Evolutionary conservation across 37 sponge, comb jelly and placozoan species (phyloP).

Genomic region (Theonella swinhoei): DNA sequence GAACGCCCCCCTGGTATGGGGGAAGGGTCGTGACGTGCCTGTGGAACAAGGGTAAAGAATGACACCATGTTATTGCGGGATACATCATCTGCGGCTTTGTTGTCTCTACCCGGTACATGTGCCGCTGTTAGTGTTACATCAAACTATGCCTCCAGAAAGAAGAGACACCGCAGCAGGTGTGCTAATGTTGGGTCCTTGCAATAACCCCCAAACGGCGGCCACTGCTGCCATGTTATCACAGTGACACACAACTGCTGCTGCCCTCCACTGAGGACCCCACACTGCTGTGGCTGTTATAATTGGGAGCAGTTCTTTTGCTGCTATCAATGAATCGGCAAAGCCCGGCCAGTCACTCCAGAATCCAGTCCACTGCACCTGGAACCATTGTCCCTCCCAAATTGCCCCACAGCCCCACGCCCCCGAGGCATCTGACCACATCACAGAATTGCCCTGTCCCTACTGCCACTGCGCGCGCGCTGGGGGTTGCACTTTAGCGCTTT

Average conservation of each 20-base stretch:
- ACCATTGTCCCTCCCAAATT: conserved; percentile 11
- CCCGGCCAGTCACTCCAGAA: not conserved
- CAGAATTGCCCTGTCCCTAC: no score
- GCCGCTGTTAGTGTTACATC: not conserved
- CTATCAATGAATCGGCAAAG: not conserved
- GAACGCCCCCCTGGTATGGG: not conserved
- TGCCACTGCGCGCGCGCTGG: no score
- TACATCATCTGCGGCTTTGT: conserved; percentile 9
- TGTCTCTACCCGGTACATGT: not conserved
- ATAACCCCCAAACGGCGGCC: not conserved
- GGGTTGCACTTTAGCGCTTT: no score
- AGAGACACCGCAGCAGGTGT: conserved; percentile 2
- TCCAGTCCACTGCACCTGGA: conserved; percentile 1
- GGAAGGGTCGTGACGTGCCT: not conserved
- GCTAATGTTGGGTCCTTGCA: conserved; percentile 3
- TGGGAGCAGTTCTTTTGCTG: conserved; percentile 2
- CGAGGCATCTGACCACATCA: conserved; percentile 16
- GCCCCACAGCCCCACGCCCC: conserved; percentile 26
- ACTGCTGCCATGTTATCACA: conserved; percentile 16
- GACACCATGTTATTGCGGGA: not conserved
- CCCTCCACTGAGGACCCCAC: conserved; percentile 3
- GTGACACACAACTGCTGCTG: conserved; percentile 9
- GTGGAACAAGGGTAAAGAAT: conserved; percentile 11
- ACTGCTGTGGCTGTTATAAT: not conserved
- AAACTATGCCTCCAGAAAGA: conserved; percentile 9